Base-by-base conservation (phyloP, 2,888 invertebrate species). In the Julus scandinavius region DNA sequence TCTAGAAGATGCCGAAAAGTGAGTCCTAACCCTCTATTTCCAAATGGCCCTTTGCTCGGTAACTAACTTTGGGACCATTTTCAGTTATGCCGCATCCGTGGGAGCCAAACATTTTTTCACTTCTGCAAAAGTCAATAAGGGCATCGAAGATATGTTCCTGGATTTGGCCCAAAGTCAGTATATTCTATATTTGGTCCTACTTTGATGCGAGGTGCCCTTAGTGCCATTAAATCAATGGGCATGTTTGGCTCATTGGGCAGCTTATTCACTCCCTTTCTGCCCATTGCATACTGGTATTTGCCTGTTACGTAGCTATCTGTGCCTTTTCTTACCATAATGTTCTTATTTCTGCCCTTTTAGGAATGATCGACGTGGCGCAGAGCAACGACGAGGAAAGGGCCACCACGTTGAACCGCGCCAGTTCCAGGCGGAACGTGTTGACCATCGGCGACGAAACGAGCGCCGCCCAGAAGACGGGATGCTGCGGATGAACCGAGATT, bases 71-170 rank as follows among this genome's bases (percentile, higher is more conserved):
- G 15, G 4, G 11, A 11, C n/a, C 9, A 20, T 13, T 6, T 45
- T 49, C 92, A 97, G 97, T 89, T 98, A 98, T 93, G 96, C 98
- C 3, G 94, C 94, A 90, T 96, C 96, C 92, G 98, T 98, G 7
- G 98, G 97, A 88, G 98, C 99, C 0, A 95, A 95, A 91, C 98
- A 98, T 93, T 97, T 95, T 92, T 96, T 97, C 92, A 97, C 98
- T 54, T 98, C 98, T 50, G 99, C 99, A 0, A 99, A 99, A 93
- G 93, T 95, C 89, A 98, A 98, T 92, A 95, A 96, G 92, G 98
- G 98, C 50, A 96, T 98, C 6, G 97, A 98, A 92, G 97, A 98
- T 89, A 94, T 98, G 91, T 98, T 98, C 92, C 92, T 97, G 86
- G 95, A 96, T 90, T 93, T 99, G 89, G 96, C 97, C 63, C 94